These are phyloP conservation scores for Lepidurus arcticus DNA, from an alignment of 1,140 invertebrate genomes.

Conservation along the genomic window DNA sequence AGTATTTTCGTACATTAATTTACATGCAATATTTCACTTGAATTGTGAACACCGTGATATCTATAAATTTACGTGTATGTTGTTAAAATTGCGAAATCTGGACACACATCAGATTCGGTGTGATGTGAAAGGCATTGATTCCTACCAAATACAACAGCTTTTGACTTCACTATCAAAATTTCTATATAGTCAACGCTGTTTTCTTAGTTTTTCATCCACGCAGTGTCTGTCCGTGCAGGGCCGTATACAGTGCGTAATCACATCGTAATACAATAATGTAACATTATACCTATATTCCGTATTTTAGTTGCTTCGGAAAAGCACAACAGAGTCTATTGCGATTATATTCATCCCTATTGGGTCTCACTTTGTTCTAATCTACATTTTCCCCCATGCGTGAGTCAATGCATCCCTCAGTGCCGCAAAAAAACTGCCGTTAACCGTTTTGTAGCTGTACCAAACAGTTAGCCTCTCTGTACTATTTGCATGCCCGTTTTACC, in stretches of 20 bases:
- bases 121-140: too few relatives aligned
- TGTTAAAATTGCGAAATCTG: not conserved
- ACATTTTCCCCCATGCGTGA: not conserved
- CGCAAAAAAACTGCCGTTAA: not conserved
- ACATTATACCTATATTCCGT: too few relatives aligned
- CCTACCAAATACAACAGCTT: too few relatives aligned
- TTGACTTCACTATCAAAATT: too few relatives aligned
- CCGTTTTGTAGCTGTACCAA: not conserved
- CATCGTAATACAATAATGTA: too few relatives aligned
- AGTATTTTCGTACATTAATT: too few relatives aligned
- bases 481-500: not conserved
- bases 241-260: not conserved
- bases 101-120: not conserved
- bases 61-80: not conserved
- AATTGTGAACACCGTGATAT: not conserved
- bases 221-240: not conserved
- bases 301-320: too few relatives aligned
- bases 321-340: too few relatives aligned
- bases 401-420: not conserved
- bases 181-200: too few relatives aligned
- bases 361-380: not conserved
- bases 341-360: not conserved
- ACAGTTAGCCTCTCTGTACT: not conserved
- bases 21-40: not conserved
- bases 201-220: too few relatives aligned